Base-by-base conservation (phyloP, 2,797 vertebrate species). In the Trichosurus vulpecula region DNA sequence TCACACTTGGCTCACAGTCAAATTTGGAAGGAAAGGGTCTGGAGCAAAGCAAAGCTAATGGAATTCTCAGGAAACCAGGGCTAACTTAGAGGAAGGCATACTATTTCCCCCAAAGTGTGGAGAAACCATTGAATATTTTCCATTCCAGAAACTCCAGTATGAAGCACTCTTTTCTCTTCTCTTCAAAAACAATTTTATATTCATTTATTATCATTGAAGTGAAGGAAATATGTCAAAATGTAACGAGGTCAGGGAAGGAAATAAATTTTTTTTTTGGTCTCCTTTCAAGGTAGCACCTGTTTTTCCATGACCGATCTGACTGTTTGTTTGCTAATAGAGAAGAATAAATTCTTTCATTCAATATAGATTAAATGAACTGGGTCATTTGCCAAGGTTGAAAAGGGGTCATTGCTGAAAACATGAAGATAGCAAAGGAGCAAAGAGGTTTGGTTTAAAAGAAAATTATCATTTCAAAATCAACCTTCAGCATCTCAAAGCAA, bases 41-140 rank as follows among this genome's bases (percentile, higher is more conserved):
- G 5, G 16, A 41, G 6, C 30, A 31, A 22, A 74, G 35, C 66
- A 8, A 74, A 74, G 66, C 35, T n/a, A 41, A 74, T 22, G n/a
- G n/a, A 74, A 74, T 41, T 74, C n/a, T 74, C 14, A 41, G 66
- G n/a, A 74, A 74, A 74, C 16, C 16, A 41, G 5, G 74, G n/a
- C n/a, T 66, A 66, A 66, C 22, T n/a, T 74, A 9, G 14, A 74
- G 5, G 35, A 74, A 74, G 16, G 35, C 4, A 74, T n/a, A 66
- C 4, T 66, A 66, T 66, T 66, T 35, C 30, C 52, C 57, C 12
- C 11, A 89, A 41, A 93, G 2, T 53, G 51, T 90, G 22, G 92
- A 94, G 57, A 97, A 96, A 95, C 55, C 52, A 29, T 95, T 31
- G 1, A 9, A 66, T 35, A 41, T 31, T 96, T 97, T 95, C 3